Percentiles rank a stretch among this genome's conserved stretches.
These are phyloP conservation scores for Phasianus colchicus DNA, from an alignment of 2,113 vertebrate species.

Conservation along the genomic window DNA sequence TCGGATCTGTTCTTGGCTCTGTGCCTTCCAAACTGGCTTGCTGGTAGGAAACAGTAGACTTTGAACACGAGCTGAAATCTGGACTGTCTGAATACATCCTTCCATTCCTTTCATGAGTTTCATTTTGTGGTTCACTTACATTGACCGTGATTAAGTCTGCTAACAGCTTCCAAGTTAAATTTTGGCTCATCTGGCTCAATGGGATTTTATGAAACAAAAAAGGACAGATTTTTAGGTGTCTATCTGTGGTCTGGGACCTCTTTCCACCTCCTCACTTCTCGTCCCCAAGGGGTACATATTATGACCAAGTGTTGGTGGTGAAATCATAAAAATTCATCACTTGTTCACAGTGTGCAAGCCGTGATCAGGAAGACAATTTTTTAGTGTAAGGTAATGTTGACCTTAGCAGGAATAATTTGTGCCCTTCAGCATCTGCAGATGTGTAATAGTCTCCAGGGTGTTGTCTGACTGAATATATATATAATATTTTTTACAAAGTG, in stretches of 20 bases:
- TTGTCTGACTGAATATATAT: conserved; percentile 41
- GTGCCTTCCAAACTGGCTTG: conserved; percentile 25
- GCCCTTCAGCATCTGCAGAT: conserved; percentile 74
- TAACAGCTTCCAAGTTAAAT: conserved; percentile 18
- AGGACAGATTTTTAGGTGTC: conserved; percentile 28
- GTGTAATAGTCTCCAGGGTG: conserved; percentile 62
- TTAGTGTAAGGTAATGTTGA: conserved; percentile 72
- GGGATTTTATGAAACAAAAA: background rate
- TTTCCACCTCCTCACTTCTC: conserved; percentile 47
- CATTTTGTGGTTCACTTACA: background rate
- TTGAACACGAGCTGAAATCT: background rate
- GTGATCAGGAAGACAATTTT: conserved; percentile 70
- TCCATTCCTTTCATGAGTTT: background rate
- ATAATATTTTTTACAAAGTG: background rate
- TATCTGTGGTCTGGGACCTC: background rate
- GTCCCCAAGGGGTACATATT: conserved; percentile 22
- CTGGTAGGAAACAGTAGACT: conserved; percentile 53
- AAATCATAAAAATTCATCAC: conserved; percentile 71
- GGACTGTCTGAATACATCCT: conserved; percentile 35
- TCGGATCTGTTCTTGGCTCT: conserved; percentile 11
- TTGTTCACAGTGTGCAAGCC: conserved; percentile 35
- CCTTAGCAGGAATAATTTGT: conserved; percentile 68
- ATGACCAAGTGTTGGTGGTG: conserved; percentile 40
- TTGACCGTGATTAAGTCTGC: background rate
- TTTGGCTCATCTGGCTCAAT: conserved; percentile 14